A percentile compares a stretch with the other conserved stretches of the same genome.
Conservation (phyloP, 2,888 invertebrate species). For the Caenorhabditis parvicauda region DNA sequence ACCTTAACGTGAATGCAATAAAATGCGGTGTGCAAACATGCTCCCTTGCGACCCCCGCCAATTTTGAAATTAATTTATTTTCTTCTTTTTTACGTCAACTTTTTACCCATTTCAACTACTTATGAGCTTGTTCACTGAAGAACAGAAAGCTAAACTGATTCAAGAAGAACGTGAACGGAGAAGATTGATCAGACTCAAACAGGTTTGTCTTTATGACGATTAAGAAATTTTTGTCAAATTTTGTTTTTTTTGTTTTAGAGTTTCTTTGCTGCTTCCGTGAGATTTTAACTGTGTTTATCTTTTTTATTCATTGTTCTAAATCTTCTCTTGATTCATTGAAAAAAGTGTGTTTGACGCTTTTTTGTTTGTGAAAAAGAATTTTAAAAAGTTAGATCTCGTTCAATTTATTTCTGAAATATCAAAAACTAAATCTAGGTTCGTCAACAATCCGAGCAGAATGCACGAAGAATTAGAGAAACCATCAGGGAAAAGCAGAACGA, state of each 20-base stretch:
- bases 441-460: constrained; percentile 10
- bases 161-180: constrained; percentile 26
- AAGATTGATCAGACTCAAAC: constrained; percentile 24
- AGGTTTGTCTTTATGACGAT: too few relatives aligned
- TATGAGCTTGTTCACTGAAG: constrained; percentile 18
- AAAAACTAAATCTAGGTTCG: too few relatives aligned
- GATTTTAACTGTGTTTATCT: too few relatives aligned
- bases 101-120: constrained; percentile 1
- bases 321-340: too few relatives aligned
- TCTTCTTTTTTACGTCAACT: not conserved
- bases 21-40: not conserved
- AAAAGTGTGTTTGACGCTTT: too few relatives aligned
- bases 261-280: too few relatives aligned
- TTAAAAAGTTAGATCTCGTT: too few relatives aligned
- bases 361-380: not conserved
- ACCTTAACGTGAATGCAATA: too few relatives aligned
- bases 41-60: not conserved
- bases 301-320: too few relatives aligned
- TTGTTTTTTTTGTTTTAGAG: too few relatives aligned
- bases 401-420: too few relatives aligned
- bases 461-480: constrained; percentile 14
- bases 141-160: constrained; percentile 21
- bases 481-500: constrained; percentile 14
- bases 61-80: constrained; percentile 2
- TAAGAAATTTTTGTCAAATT: not conserved